These are phyloP conservation scores for Caenorhabditis sp. DNA, from an alignment of 2,888 invertebrate genomes.

Conservation along the genomic window DNA sequence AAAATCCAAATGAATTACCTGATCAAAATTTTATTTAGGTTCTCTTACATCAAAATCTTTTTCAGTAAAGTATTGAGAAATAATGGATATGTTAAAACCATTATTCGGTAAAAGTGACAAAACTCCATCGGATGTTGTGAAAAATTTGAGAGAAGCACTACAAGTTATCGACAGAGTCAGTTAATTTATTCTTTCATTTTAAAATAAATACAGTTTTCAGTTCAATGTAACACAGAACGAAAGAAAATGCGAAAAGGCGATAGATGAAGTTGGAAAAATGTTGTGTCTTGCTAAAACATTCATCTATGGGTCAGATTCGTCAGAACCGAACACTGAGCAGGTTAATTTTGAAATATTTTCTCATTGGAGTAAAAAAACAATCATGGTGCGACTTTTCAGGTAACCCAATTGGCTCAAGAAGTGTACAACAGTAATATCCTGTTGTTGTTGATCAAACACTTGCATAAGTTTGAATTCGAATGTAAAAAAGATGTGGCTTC, in stretches of 20 bases:
- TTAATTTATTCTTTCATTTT: conserved; percentile 74
- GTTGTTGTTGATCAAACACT: conserved; percentile 86
- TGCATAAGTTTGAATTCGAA: conserved; percentile 81
- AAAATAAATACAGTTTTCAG: conserved; percentile 12
- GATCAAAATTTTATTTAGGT: too few relatives aligned
- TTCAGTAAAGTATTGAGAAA: background rate
- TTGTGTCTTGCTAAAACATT: conserved; percentile 86
- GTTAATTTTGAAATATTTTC: conserved; percentile 36
- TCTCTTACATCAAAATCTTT: background rate
- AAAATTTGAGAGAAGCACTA: conserved; percentile 88
- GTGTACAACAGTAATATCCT: conserved; percentile 95
- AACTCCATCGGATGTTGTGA: conserved; percentile 90
- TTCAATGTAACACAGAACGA: conserved; percentile 74
- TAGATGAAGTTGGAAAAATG: conserved; percentile 90
- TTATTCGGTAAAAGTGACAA: conserved; percentile 43
- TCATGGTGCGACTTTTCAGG: conserved; percentile 43
- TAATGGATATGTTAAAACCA: conserved; percentile 34
- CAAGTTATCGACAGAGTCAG: conserved; percentile 84
- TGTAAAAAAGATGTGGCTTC: conserved; percentile 99
- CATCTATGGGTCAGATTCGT: conserved; percentile 95
- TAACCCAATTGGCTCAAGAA: conserved; percentile 89
- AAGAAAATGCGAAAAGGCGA: conserved; percentile 92
- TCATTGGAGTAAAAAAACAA: background rate
- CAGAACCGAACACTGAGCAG: conserved; percentile 87
- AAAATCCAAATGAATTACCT: too few relatives aligned